A percentile compares a stretch with the other conserved stretches of the same genome.
phyloP scores from a whole-genome alignment of 1,140 invertebrate species.

The Trachymyrmex septentrionalis region DNA sequence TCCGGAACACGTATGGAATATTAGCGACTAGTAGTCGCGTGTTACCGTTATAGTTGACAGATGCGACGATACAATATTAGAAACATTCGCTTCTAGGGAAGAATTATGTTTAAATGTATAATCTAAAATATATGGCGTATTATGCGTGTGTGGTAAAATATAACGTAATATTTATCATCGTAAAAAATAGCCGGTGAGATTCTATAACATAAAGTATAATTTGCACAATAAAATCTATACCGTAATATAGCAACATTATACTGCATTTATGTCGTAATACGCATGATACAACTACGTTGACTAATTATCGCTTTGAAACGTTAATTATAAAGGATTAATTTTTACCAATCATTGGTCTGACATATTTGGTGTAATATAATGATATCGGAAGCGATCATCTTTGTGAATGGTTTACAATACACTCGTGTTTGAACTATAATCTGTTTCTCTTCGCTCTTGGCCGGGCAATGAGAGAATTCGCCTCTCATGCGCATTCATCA shows the following conservation, averaged over 20 bases:
- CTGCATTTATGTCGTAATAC: not conserved
- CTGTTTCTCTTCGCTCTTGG: not conserved
- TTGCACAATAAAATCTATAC: not conserved
- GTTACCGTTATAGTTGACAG: constrained; percentile 30
- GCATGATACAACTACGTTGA: not conserved
- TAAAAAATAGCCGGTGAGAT: not conserved
- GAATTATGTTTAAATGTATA: not conserved
- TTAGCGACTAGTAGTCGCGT: constrained; percentile 65
- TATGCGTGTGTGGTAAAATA: not conserved
- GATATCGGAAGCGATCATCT: not conserved
- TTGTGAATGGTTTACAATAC: not conserved
- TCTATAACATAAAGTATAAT: not conserved
- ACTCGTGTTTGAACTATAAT: not conserved
- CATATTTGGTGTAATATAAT: not conserved
- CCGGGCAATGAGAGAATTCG: not conserved
- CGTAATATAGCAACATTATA: not conserved
- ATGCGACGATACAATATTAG: not conserved
- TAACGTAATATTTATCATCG: not conserved
- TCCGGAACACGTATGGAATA: constrained; percentile 52
- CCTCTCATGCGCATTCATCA: not conserved
- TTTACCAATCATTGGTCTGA: not conserved
- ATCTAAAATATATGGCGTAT: not conserved
- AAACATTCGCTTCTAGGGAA: not conserved
- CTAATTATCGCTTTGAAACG: not conserved
- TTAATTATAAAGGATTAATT: not conserved